Evolutionary conservation across 2,888 invertebrate genomes (phyloP).

Genomic region (Nasonia oneida): DNA sequence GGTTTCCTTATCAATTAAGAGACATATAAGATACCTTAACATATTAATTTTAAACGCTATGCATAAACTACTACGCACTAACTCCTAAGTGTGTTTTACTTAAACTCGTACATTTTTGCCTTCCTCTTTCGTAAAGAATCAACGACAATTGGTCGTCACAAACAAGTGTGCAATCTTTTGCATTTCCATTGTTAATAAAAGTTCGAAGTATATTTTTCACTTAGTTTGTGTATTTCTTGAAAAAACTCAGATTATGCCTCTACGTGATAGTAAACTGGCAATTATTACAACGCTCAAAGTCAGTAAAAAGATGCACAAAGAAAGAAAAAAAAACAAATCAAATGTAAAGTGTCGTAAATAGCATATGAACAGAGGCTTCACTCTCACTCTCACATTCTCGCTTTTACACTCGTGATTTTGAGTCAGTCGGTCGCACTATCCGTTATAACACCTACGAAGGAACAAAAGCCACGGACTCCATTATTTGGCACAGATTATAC

Average conservation of each 20-base stretch:
- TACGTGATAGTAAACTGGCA: conserved; percentile 46
- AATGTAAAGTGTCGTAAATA: conserved; percentile 48
- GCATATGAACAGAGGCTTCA: conserved; percentile 48
- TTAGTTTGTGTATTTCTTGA: conserved; percentile 13
- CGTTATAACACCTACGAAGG: conserved; percentile 71
- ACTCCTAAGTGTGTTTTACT: conserved; percentile 56
- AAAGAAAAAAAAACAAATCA: conserved; percentile 42
- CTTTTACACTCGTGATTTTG: conserved; percentile 48
- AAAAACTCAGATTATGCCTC: conserved; percentile 39
- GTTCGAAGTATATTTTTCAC: conserved; percentile 12
- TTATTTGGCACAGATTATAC: conserved; percentile 79
- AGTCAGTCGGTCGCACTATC: conserved; percentile 64
- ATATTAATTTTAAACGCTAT: conserved; percentile 55
- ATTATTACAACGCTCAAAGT: conserved; percentile 49
- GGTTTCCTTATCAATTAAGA: conserved; percentile 58
- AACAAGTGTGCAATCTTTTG: conserved; percentile 41
- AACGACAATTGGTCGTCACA: conserved; percentile 55
- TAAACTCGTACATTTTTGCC: conserved; percentile 45
- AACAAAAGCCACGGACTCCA: conserved; percentile 77
- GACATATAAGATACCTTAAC: conserved; percentile 60
- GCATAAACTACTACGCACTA: conserved; percentile 60
- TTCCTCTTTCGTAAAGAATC: conserved; percentile 60
- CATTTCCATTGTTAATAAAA: conserved; percentile 21
- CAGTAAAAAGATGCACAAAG: conserved; percentile 52
- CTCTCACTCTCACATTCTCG: conserved; percentile 30